Base-by-base conservation (phyloP, 2,888 invertebrate species). In the Drosophila subquinaria region DNA sequence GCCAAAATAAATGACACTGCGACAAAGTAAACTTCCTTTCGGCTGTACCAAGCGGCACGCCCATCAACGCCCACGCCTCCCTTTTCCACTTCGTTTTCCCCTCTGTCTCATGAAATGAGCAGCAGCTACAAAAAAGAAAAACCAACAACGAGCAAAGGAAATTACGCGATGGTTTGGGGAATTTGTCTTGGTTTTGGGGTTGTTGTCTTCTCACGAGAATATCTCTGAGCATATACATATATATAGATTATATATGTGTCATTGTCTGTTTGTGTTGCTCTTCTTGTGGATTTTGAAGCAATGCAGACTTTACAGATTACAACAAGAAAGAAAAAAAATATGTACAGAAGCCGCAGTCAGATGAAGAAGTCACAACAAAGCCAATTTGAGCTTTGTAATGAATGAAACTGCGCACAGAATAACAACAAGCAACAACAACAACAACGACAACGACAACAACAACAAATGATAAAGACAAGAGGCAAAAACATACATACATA, bases 1-100 rank as follows among this genome's bases (percentile, higher is more conserved):
- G 79, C 77, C 82, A 71, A 83, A 83, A 83, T 88, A 83, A 83
- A 83, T 83, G 88, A 82, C 80, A 83, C 88, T 88, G 86, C 88
- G 83, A 83, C 83, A 83, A 83, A 83, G 86, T 85, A 73, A 83
- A 88, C 86, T 82, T 85, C 79, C 85, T 73, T 64, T 64, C 60
- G 62, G 57, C 52, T 63, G 40, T 57, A 36, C 35, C 35, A 30
- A 62, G 36, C 61, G 23, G 63, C 51, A 33, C 69, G 55, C 76
- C 61, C 70, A 76, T 15, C n/a, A 20, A 55, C 65, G 52, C 67
- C 64, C 73, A 61, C 51, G 8, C 38, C 11, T 20, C 33, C 30
- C 23, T 4, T 1, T 10, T 33, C 9, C 35, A 5, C 15, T n/a
- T 57, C 45, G 35, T 10, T 43, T 9, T n/a, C 6, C 40, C 8